A percentile compares a stretch with the other conserved stretches of the same genome.
Evolutionary conservation across 2,113 vertebrate species (phyloP).

Genomic region (Chroicocephalus ridibundus): DNA sequence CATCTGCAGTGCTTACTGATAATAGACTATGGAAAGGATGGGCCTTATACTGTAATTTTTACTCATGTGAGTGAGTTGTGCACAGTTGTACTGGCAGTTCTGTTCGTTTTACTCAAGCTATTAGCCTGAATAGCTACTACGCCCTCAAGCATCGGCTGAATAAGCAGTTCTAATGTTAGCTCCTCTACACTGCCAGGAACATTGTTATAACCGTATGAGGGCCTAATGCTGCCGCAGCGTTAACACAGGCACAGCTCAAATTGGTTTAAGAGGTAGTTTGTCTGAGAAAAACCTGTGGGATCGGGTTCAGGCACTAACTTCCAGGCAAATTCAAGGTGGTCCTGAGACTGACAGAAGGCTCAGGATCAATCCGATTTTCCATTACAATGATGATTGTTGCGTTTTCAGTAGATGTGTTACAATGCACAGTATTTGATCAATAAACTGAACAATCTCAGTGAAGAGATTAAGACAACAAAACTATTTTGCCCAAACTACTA

Average conservation of each 20-base stretch:
- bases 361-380: background rate
- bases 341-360: background rate
- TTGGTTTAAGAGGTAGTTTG: background rate
- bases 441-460: background rate
- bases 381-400: background rate
- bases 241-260: background rate
- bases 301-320: background rate
- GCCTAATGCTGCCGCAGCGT: background rate
- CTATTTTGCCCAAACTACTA: background rate
- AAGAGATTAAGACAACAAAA: background rate
- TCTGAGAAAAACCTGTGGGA: background rate
- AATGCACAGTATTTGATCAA: background rate
- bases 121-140: background rate
- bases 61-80: background rate
- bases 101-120: background rate
- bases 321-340: background rate
- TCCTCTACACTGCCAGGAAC: background rate
- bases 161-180: background rate
- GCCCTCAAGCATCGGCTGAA: rapidly evolving
- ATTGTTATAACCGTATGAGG: background rate
- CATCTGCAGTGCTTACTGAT: background rate
- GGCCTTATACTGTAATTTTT: background rate
- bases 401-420: background rate
- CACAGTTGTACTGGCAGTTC: background rate
- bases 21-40: background rate